Evolutionary conservation across 1,140 invertebrate genomes (phyloP).

Genomic region (Berghia stephanieae): DNA sequence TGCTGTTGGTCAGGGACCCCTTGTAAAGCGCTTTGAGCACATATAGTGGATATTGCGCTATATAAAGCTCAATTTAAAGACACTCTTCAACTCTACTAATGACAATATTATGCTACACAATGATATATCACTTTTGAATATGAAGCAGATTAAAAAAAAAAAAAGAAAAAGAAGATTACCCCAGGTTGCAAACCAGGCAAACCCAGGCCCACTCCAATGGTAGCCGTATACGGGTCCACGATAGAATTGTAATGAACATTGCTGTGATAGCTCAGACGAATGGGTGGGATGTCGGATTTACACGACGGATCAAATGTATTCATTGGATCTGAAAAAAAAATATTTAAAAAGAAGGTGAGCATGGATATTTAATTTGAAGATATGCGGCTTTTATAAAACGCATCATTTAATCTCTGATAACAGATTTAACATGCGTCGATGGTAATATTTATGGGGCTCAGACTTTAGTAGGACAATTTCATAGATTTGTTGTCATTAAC

Average conservation of each 20-base stretch:
- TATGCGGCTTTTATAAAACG: no score
- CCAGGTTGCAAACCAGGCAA: constrained; percentile 86
- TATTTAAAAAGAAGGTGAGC: no score
- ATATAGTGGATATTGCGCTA: no score
- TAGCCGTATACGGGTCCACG: constrained; percentile 83
- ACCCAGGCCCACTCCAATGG: constrained; percentile 86
- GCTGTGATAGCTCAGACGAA: constrained; percentile 89
- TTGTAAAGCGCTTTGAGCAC: no score
- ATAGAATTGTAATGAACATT: constrained; percentile 92
- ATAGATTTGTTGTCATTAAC: no score
- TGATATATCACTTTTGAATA: not conserved
- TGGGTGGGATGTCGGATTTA: constrained; percentile 80
- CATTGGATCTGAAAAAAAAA: constrained; percentile 77
- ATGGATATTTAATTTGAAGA: no score
- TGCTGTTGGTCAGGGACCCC: no score
- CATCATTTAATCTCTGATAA: no score
- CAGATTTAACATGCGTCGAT: no score
- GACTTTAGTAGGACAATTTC: no score
- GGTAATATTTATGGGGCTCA: no score
- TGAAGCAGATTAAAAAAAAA: not conserved
- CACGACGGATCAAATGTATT: constrained; percentile 87
- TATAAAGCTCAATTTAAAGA: no score
- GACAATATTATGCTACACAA: not conserved
- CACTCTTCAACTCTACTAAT: not conserved
- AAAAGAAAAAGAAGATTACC: constrained; percentile 47